Evolutionary conservation across 2,888 invertebrate species (phyloP), one percentile per base, ranked within the genome.

Genomic region (Andrena flavipes): DNA sequence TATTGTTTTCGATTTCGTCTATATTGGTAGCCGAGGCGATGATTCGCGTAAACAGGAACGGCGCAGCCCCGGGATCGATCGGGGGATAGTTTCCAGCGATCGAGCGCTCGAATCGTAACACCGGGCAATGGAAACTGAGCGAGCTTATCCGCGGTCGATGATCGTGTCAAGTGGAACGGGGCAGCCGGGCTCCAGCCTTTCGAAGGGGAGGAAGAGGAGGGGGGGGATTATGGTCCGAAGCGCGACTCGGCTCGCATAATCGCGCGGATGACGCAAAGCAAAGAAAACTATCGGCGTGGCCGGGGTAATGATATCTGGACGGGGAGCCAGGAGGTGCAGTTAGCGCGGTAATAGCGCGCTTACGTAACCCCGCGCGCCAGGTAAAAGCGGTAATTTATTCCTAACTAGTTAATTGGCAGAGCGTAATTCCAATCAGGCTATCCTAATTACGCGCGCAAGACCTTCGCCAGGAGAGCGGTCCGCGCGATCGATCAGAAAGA

Each of bases 371-470:
- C 48, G 65, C 79, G 72, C 84, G 86, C 84, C 84, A 85, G 87
- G 84, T 86, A 87, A 89, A 85, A 84, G 84, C 85, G 82, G 82
- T 89, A 90, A 91, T 90, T 91, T 90, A 91, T 90, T 87, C 86
- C 90, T 84, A 86, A 88, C 86, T 86, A 83, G 84, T 87, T 91
- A 91, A 91, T 90, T 89, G 80, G 81, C 84, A 74, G 69, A 68
- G 78, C 76, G 72, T 80, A 76, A 85, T 82, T 82, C 75, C 73
- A 75, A 78, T 56, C 80, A 67, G 68, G 67, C 76, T 74, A 87
- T 83, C 84, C 80, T 84, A 86, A 86, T 84, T 84, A 86, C 77
- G 60, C 60, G 69, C 68, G 81, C 80, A 76, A 87, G 81, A 79
- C 76, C 76, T 70, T 76, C 76, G 64, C 29, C 67, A 42, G 48